Percentiles rank a stretch among this genome's conserved stretches.
Evolutionary conservation across 2,113 vertebrate genomes (phyloP).

Genomic region (Rousettus leschenaultii): DNA sequence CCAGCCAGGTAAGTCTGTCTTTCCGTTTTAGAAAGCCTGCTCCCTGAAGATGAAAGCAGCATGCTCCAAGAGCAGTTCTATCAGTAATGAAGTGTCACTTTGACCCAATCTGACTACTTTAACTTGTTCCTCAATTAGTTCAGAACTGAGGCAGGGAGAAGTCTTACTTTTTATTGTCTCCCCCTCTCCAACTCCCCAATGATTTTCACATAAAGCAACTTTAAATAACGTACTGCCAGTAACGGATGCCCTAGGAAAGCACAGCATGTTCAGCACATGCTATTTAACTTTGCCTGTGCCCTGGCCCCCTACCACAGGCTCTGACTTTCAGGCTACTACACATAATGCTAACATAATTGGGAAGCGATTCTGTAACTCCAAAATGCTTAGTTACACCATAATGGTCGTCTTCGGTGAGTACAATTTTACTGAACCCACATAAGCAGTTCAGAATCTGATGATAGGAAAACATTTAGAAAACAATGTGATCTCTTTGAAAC

Average conservation of each 20-base stretch:
- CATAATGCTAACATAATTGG: not conserved
- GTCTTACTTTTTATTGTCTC: not conserved
- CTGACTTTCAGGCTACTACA: not conserved
- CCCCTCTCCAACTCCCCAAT: accelerated
- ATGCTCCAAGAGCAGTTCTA: not conserved
- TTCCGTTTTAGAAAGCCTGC: not conserved
- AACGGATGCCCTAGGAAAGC: not conserved
- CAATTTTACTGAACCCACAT: not conserved
- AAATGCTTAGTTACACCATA: not conserved
- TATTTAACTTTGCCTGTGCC: not conserved
- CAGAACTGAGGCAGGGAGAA: not conserved
- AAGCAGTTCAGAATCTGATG: not conserved
- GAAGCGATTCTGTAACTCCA: not conserved
- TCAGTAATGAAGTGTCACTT: not conserved
- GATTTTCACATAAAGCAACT: constrained; percentile 16
- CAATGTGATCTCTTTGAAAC: not conserved
- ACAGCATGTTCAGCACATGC: not conserved
- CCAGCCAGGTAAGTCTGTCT: not conserved
- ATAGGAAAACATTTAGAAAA: not conserved
- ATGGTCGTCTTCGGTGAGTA: not conserved
- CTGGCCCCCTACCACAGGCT: not conserved
- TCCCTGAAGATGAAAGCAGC: not conserved
- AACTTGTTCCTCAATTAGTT: not conserved
- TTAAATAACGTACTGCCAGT: not conserved
- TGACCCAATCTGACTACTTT: not conserved